Base-by-base conservation (phyloP, 1,140 invertebrate species). In the Drosophila azteca region DNA sequence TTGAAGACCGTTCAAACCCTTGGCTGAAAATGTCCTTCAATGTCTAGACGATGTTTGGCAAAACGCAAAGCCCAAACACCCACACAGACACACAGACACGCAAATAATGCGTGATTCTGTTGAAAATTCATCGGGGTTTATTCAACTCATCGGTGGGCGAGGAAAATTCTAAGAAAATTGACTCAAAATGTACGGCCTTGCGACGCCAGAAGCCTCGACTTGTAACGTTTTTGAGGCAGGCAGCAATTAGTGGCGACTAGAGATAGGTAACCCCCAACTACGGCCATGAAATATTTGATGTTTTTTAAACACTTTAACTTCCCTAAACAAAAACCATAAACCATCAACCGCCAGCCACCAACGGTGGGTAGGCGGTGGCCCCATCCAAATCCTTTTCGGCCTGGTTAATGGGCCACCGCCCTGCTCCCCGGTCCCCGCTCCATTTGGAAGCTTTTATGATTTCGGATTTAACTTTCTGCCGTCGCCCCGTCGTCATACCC, bases 1-100 rank as follows among this genome's bases (percentile, higher is more conserved):
- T 52, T 31, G 43, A 50, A 39, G 48, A n/a, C 35, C 54, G 44
- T 45, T 48, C 60, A 70, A 77, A 66, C 78, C 78, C 39, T 67
- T 48, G 53, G 70, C 75, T 54, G 55, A 46, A 69, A 88, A 61
- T 83, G 83, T 83, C 83, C 83, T 88, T 88, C 84, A 70, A 67
- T 66, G 83, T 88, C 83, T 88, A 88, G 83, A 88, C 83, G 35
- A 73, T 24, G 73, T 88, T 88, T 88, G 83, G 83, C 83, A 88
- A 88, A 88, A 75, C 77, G 26, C 58, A 57, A 24, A 24, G 24
- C 24, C 3, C 24, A 24, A 24, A 24, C 24, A 5, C 17, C 17
- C 24, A 26, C 24, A 26, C 24, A 26, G 24, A 2, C 17, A 69
- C 43, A 63, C 58, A 65, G 45, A 48, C 24, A 72, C 78, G 72